Percentiles rank a stretch among this genome's conserved stretches.
Conservation (phyloP, 2,113 vertebrate species). For the Theristicus caerulescens region DNA sequence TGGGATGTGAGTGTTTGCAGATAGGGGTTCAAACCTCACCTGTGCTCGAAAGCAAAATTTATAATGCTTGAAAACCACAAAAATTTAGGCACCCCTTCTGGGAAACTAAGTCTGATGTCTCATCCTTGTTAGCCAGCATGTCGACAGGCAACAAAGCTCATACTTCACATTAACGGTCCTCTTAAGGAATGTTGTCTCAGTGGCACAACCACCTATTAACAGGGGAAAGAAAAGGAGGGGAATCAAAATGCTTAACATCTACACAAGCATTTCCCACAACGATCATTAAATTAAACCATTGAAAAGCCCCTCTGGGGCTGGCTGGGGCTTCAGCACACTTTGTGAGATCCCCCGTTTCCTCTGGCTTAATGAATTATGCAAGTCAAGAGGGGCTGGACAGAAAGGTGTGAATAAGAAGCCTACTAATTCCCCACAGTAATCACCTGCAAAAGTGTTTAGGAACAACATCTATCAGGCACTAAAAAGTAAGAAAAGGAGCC, state of each 20-base stretch:
- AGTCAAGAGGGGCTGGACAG: conserved; percentile 19
- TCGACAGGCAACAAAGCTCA: background rate
- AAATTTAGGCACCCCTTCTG: background rate
- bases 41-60: background rate
- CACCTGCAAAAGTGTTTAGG: conserved; percentile 59
- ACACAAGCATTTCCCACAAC: background rate
- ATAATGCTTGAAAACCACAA: background rate
- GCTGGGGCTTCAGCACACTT: background rate
- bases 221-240: conserved; percentile 13
- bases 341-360: conserved; percentile 22
- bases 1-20: background rate
- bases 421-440: conserved; percentile 51
- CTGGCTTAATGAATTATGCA: conserved; percentile 48
- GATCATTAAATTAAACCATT: conserved; percentile 11
- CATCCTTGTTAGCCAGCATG: background rate
- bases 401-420: conserved; percentile 58
- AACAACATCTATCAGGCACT: conserved; percentile 29
- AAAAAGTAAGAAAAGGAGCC: background rate
- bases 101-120: background rate
- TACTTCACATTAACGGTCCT: background rate
- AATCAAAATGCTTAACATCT: background rate
- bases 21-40: background rate
- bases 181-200: background rate
- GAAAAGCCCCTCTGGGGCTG: background rate
- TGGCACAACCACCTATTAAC: conserved; percentile 26